These are phyloP conservation scores for Tetrao urogallus DNA, from an alignment of 2,113 vertebrate genomes.

Conservation along the genomic window DNA sequence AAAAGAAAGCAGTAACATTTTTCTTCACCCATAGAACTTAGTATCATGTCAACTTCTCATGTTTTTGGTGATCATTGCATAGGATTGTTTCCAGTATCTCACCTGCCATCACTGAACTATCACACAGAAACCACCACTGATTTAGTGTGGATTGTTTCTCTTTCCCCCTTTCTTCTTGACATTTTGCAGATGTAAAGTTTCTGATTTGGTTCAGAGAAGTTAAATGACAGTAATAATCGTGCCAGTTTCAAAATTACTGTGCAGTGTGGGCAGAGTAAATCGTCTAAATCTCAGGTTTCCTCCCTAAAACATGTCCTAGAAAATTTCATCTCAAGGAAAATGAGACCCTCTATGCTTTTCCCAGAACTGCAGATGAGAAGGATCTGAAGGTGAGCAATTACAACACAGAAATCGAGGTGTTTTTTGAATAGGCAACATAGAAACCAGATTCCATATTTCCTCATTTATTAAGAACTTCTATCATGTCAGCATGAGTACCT, in stretches of 20 bases:
- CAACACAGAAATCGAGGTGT: not conserved
- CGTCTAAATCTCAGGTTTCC: not conserved
- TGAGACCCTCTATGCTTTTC: fast-evolving
- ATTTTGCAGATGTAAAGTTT: not conserved
- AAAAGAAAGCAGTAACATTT: not conserved
- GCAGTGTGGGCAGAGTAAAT: not conserved
- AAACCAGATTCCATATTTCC: not conserved
- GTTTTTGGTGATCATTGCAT: fast-evolving
- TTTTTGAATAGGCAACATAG: not conserved
- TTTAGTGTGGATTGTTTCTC: not conserved
- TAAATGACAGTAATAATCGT: not conserved
- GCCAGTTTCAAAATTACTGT: not conserved
- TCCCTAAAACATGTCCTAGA: not conserved
- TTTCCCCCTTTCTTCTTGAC: not conserved
- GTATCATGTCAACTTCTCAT: fast-evolving
- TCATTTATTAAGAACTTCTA: not conserved
- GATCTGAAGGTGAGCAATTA: not conserved
- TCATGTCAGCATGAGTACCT: not conserved
- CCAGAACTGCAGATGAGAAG: not conserved
- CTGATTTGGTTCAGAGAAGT: fast-evolving
- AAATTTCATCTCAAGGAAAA: not conserved
- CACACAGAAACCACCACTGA: not conserved
- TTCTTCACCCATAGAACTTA: not conserved
- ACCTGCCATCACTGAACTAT: not conserved
- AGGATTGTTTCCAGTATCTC: not conserved